Conservation (phyloP, 2,888 invertebrate genomes). For the Marasmarcha lunaedactyla region DNA sequence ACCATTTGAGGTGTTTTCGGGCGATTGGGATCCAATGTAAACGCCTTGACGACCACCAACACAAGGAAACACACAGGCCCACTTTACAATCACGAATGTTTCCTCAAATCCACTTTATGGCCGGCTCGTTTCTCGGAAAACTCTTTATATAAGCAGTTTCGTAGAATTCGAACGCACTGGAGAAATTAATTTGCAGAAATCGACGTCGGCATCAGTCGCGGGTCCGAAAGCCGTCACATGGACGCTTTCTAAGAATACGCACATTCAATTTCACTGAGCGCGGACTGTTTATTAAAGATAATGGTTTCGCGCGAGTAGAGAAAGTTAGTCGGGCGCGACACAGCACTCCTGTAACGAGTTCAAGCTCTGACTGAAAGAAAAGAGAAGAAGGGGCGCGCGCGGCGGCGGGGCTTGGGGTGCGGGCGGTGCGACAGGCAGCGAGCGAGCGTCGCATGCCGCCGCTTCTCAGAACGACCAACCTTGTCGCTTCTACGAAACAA, state of each 20-base stretch:
- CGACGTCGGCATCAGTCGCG: constrained; percentile 39
- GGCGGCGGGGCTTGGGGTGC: constrained; percentile 17
- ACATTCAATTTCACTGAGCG: constrained; percentile 63
- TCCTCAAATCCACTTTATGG: constrained; percentile 66
- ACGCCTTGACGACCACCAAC: constrained; percentile 45
- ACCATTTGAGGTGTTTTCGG: constrained; percentile 62
- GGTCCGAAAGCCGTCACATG: constrained; percentile 45
- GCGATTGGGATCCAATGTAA: constrained; percentile 68
- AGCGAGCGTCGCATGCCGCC: constrained; percentile 31
- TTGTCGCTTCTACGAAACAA: constrained; percentile 60
- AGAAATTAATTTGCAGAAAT: constrained; percentile 67
- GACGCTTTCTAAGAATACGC: constrained; percentile 54
- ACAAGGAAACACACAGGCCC: constrained; percentile 61
- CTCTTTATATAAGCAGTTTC: constrained; percentile 66
- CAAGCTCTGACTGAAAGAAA: constrained; percentile 40
- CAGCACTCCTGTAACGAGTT: constrained; percentile 34
- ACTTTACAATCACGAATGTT: constrained; percentile 59
- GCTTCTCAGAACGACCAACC: constrained; percentile 61
- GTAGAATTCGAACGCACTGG: constrained; percentile 55
- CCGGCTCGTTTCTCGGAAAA: constrained; percentile 63
- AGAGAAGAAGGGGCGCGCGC: constrained; percentile 15
- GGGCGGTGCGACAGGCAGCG: constrained; percentile 20
- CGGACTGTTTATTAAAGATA: constrained; percentile 56
- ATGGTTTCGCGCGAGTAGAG: constrained; percentile 61
- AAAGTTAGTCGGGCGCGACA: constrained; percentile 48